Conservation (phyloP, 2,888 invertebrate species). For the Gnatocerus cornutus region DNA sequence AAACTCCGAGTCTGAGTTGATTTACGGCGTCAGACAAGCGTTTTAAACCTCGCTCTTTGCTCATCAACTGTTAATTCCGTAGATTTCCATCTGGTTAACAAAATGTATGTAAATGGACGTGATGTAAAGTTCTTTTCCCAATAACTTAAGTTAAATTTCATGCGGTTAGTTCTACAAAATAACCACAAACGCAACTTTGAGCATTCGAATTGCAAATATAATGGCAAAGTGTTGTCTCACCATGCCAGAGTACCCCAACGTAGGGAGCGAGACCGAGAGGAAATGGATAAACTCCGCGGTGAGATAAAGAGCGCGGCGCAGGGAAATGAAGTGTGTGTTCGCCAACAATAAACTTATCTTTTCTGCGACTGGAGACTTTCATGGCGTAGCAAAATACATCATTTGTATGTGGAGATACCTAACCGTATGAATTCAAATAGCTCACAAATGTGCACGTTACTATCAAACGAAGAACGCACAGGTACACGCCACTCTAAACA, state of each 20-base stretch:
- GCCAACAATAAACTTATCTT: conserved; percentile 71
- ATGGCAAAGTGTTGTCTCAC: conserved; percentile 64
- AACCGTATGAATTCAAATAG: conserved; percentile 68
- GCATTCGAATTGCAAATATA: conserved; percentile 68
- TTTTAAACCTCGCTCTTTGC: conserved; percentile 8
- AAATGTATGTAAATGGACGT: conserved; percentile 56
- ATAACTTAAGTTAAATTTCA: conserved; percentile 58
- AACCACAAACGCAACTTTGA: conserved; percentile 58
- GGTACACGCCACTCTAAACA: conserved; percentile 56
- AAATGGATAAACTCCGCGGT: conserved; percentile 70
- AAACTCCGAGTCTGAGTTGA: conserved; percentile 25
- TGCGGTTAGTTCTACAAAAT: conserved; percentile 58
- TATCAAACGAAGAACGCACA: conserved; percentile 50
- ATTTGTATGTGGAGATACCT: conserved; percentile 70
- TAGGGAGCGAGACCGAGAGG: conserved; percentile 64
- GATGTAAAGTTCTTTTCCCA: conserved; percentile 56
- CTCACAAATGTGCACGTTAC: conserved; percentile 54
- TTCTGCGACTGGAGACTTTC: conserved; percentile 69
- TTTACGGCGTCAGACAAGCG: conserved; percentile 33
- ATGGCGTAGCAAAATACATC: conserved; percentile 68
- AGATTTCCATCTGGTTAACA: conserved; percentile 33
- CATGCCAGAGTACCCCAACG: conserved; percentile 48
- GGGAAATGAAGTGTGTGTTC: conserved; percentile 70
- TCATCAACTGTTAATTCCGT: conserved; percentile 26
- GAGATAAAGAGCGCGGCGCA: conserved; percentile 69